Base-by-base conservation (phyloP, 2,113 vertebrate species). In the Dasypus novemcinctus region DNA sequence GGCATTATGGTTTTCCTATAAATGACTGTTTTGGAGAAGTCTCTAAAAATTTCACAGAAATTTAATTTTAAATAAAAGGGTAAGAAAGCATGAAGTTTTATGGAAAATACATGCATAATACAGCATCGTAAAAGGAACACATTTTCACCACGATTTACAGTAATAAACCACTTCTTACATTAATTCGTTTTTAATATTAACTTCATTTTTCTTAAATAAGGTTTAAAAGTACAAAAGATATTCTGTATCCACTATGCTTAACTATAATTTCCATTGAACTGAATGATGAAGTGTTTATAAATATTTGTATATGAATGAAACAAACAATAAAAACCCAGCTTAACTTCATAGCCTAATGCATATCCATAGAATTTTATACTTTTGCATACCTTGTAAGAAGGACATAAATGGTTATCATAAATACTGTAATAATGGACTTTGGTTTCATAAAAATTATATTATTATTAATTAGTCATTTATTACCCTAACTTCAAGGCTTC, bases 401-500 rank as follows among this genome's bases (percentile, higher is more conserved):
- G 88, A 4, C 91, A 4, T 82, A 96, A 96, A 95, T 18, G 49
- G 66, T 69, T 57, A 21, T 8, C 31, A 74, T 61, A 92, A 90
- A 76, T 8, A 94, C 27, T 75, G 46, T 49, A 94, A 96, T 80
- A 96, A 87, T 57, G 14, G 78, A 59, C 83, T 97, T 66, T 4
- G 72, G n/a, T 95, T 89, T 97, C 80, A 97, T 97, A 43, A 81
- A 92, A 78, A 85, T n/a, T n/a, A 94, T 63, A 66, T 41, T 92
- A 93, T 97, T 93, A 91, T 93, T 97, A 97, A 94, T 83, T 29
- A 80, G 69, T 93, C 78, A 94, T 80, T 95, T 97, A 75, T 95
- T 94, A 97, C 3, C 29, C 11, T 92, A 94, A 90, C 31, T 96
- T 97, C 41, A 95, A 89, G 41, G 78, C 71, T 46, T 97, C 90